Base-by-base conservation (phyloP, 1,140 invertebrate species). In the Bombus waltoni region DNA sequence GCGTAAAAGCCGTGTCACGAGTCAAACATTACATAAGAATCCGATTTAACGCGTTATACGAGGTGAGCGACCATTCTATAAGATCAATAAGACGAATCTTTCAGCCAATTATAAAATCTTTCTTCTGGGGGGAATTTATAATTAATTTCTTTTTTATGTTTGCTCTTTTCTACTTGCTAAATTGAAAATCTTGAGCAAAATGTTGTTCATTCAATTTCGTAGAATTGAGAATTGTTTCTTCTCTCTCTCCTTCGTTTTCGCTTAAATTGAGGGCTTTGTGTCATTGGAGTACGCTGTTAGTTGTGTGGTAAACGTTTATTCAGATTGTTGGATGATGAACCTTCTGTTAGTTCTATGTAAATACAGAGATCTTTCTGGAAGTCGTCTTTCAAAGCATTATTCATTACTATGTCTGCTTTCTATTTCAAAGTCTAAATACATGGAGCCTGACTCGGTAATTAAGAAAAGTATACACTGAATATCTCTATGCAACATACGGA, bases 1-100 rank as follows among this genome's bases (percentile, higher is more conserved):
- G 83, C 83, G 83, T 84, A 84, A 84, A 84, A 84, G 83, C 76
- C 53, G 68, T 80, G 76, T 84, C 83, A 84, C 76, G 83, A 84
- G 83, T 84, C 76, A 84, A 84, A 80, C 76, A 80, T 84, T 84
- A 84, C 83, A 40, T 62, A 84, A 84, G 83, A 62, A 84, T 66
- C 74, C 59, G 81, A 68, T 83, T 76, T 47, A 77, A 70, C 81
- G 35, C 25, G 71, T 47, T 72, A 38, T 47, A 44, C 9, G 66
- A 40, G 66, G 13, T 40, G 44, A 71, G 32, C 42, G 78, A 47
- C 42, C 35, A 71, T 40, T 40, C 70, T 72, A 15, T 42, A 42
- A 42, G 70, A 72, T 42, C 70, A 42, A n/a, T 72, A 72, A 42
- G 38, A 72, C 25, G 10, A 68, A 22, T 68, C 32, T 53, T 53